Conservation (phyloP, 1,140 invertebrate genomes). For the Melanaphis sacchari region DNA sequence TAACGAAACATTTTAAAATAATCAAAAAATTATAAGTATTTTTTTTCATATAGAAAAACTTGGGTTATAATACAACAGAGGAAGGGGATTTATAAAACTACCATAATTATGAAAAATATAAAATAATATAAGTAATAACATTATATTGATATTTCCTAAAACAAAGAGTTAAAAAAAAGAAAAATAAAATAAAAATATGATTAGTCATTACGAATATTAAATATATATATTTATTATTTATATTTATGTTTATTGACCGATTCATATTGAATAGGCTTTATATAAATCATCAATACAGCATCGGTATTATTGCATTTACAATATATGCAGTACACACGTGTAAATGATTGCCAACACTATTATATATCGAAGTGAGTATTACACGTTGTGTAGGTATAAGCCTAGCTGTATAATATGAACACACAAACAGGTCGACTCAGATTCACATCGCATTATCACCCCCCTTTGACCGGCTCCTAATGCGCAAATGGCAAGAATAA, state of each 20-base stretch:
- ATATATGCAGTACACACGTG: neutral
- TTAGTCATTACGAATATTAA: neutral
- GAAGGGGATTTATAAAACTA: neutral
- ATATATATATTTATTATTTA: too few relatives aligned
- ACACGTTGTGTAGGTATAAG: neutral
- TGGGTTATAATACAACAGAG: too few relatives aligned
- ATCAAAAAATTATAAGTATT: too few relatives aligned
- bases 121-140: neutral
- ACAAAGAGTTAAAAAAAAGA: neutral
- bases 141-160: neutral
- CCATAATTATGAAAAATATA: neutral
- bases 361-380: neutral
- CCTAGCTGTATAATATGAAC: neutral
- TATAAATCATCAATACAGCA: neutral
- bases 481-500: neutral
- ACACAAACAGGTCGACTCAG: neutral
- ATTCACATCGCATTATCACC: neutral
- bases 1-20: too few relatives aligned
- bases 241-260: neutral
- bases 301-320: neutral
- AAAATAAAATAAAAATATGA: neutral
- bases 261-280: neutral
- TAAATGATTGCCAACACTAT: constrained; percentile 4
- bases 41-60: too few relatives aligned
- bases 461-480: neutral